Conservation (phyloP, 2,888 invertebrate genomes). For the Sylvicola cinctus region DNA sequence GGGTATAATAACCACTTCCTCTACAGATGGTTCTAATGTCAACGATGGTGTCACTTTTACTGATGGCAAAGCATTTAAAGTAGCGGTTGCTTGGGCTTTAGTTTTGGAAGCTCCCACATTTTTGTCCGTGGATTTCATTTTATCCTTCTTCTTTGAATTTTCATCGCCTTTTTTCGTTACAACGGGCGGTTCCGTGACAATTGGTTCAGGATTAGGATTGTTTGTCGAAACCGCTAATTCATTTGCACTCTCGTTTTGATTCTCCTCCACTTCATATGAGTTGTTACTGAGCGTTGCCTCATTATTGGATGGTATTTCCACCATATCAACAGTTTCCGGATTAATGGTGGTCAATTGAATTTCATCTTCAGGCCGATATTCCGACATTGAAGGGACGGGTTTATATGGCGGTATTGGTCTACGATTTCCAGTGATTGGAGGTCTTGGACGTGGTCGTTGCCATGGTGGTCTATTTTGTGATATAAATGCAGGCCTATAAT, state of each 20-base stretch:
- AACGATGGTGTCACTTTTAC: conserved; percentile 10
- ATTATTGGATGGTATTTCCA: not conserved
- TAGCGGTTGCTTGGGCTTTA: too few species aligned
- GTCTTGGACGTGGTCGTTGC: conserved; percentile 39
- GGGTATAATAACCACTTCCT: conserved; percentile 21
- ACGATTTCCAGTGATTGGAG: conserved; percentile 25
- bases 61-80: too few species aligned
- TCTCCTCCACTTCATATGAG: not conserved
- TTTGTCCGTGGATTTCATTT: conserved; percentile 22
- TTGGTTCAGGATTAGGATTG: not conserved
- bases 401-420: conserved; percentile 41
- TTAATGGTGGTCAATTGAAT: conserved; percentile 25
- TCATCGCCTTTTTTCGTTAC: too few species aligned
- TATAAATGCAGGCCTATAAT: conserved; percentile 35
- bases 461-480: conserved; percentile 39
- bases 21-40: conserved; percentile 17
- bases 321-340: not conserved
- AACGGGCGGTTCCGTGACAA: too few species aligned
- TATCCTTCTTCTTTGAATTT: too few species aligned
- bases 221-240: not conserved
- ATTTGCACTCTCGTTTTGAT: not conserved
- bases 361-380: conserved; percentile 16
- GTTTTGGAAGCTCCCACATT: conserved; percentile 19
- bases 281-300: not conserved
- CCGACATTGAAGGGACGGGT: conserved; percentile 31